Percentiles rank a stretch among this genome's conserved stretches.
Conservation (phyloP, 2,113 vertebrate genomes). For the Clupea harengus region DNA sequence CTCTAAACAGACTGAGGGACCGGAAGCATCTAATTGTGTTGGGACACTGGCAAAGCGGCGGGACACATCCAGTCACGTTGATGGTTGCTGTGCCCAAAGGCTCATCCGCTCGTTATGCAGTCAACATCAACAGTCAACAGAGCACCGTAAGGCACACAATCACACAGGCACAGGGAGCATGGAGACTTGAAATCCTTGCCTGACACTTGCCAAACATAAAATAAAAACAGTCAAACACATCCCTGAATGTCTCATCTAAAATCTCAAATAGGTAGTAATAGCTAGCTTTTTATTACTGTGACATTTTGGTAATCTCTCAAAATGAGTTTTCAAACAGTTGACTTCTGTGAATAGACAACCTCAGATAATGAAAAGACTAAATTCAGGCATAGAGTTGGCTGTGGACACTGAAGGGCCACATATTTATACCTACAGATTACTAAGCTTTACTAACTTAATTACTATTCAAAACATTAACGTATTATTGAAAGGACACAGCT, state of each 20-base stretch:
- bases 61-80: too few species aligned
- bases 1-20: not conserved
- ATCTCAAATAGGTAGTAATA: not conserved
- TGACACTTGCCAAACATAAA: not conserved
- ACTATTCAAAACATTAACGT: not conserved
- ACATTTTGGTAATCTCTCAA: too few species aligned
- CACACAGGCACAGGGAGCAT: not conserved
- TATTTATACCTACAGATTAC: not conserved
- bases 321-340: too few species aligned
- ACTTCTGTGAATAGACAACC: too few species aligned
- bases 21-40: not conserved
- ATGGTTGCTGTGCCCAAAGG: too few species aligned
- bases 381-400: not conserved
- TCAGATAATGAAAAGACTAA: not conserved
- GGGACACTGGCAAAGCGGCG: not conserved
- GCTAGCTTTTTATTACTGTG: not conserved
- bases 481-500: not conserved
- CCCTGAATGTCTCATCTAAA: not conserved
- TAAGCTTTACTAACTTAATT: not conserved
- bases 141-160: not conserved
- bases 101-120: too few species aligned
- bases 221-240: not conserved
- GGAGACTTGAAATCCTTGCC: not conserved
- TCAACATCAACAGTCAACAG: not conserved
- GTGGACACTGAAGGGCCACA: not conserved